These are phyloP conservation scores for Parauchenoglanis ngamensis DNA, from an alignment of 2,797 vertebrate genomes.

Conservation along the genomic window DNA sequence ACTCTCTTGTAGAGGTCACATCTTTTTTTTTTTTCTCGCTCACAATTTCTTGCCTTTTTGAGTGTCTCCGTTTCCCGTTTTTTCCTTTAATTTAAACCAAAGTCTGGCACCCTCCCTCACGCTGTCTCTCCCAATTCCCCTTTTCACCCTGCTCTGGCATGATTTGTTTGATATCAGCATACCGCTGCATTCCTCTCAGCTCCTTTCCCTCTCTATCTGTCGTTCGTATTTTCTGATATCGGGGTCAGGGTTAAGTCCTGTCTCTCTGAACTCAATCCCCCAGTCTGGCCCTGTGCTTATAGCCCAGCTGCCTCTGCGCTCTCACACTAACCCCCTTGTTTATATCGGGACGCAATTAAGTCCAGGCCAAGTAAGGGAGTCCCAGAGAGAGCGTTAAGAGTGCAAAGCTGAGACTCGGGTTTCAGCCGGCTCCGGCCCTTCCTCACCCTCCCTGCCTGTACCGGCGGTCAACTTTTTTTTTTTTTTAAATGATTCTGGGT, in stretches of 20 bases:
- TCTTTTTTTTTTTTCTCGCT: neutral
- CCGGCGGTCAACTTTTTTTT: conserved; percentile 57
- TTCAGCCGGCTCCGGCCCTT: conserved; percentile 67
- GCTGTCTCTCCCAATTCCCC: conserved; percentile 7
- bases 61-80: conserved; percentile 12
- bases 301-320: conserved; percentile 85
- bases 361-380: conserved; percentile 84
- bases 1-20: neutral
- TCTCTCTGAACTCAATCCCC: conserved; percentile 79
- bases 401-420: conserved; percentile 84
- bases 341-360: conserved; percentile 88
- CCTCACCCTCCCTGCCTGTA: conserved; percentile 30
- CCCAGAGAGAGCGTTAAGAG: conserved; percentile 89
- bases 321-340: conserved; percentile 93
- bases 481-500: conserved; percentile 5
- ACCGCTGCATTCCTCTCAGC: conserved; percentile 39
- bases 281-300: conserved; percentile 79
- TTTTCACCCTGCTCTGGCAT: conserved; percentile 4
- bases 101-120: conserved; percentile 8
- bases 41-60: conserved; percentile 53
- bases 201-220: conserved; percentile 46
- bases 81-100: conserved; percentile 28
- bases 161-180: conserved; percentile 46
- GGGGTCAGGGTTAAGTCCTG: conserved; percentile 74
- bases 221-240: conserved; percentile 70